A percentile compares a stretch with the other conserved stretches of the same genome.
These are phyloP conservation scores for Malurus splendens DNA, from an alignment of 2,797 vertebrate species.

Conservation along the genomic window DNA sequence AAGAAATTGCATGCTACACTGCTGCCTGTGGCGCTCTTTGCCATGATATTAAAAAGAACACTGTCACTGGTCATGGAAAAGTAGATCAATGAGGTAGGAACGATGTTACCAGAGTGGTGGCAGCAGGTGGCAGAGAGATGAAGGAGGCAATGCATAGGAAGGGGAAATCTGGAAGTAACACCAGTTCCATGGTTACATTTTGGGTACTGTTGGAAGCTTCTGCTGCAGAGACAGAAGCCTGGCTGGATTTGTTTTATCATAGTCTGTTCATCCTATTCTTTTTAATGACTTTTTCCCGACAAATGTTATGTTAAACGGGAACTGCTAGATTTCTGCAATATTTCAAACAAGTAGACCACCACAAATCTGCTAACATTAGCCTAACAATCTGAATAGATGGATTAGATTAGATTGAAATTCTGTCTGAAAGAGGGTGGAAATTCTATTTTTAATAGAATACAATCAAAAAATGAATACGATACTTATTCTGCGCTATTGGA, in stretches of 20 bases:
- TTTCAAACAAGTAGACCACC: neutral
- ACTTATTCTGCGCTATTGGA: neutral
- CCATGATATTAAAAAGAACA: neutral
- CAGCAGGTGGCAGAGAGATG: neutral
- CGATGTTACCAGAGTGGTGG: neutral
- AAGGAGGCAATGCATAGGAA: neutral
- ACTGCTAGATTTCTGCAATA: neutral
- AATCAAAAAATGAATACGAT: neutral
- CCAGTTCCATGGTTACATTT: neutral
- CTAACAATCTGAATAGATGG: neutral
- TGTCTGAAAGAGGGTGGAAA: neutral
- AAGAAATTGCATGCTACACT: neutral
- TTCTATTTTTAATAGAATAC: neutral
- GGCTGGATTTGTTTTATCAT: neutral
- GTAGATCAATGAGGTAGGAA: neutral
- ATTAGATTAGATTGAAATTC: neutral
- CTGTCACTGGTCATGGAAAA: neutral
- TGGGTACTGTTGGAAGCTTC: accelerated
- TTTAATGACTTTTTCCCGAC: neutral
- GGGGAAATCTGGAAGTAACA: neutral
- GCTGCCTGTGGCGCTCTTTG: neutral
- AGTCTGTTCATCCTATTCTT: neutral
- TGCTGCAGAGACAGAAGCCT: neutral
- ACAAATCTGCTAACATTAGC: neutral
- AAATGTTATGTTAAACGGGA: neutral